Evolutionary conservation across 2,888 invertebrate species (phyloP), one percentile per base, ranked within the genome.

Genomic region (Tromatobia lineatoria): DNA sequence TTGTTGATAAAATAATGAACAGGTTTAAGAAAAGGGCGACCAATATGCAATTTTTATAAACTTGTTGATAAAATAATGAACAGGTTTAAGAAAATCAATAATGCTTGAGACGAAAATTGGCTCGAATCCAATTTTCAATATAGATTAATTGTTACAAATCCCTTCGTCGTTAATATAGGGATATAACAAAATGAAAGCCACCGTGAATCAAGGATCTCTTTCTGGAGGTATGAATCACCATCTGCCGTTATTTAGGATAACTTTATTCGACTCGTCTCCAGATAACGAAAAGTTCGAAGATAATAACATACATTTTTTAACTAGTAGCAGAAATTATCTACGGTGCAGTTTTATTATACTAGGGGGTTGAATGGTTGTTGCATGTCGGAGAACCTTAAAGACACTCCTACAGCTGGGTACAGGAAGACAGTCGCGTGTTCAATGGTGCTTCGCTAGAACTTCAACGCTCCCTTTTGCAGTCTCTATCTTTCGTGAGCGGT

Each of bases 361-460:
- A 29, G 18, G 45, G 47, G 45, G 61, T 18, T 38, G n/a, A 75
- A 47, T 64, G 74, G 84, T 86, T 89, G 86, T 88, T 87, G 79
- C 77, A 80, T 79, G 82, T 75, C 71, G 45, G 15, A 69, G 69
- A 82, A 78, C 83, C 71, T 88, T 87, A 87, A 88, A 86, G 87
- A 83, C 86, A 85, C 82, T 79, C 82, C 54, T 71, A 50, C 42
- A 20, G 42, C 10, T 50, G 64, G 61, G 18, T 4, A 50, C 78
- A 66, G 86, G 85, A 88, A 87, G 84, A 85, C 74, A 84, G 85
- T 90, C 86, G 90, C 90, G 90, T 90, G 90, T 85, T 82, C 45
- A 77, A 71, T 66, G 80, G 85, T 80, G 83, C 86, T 90, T 89
- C 84, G 82, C 47, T 74, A 50, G 29, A 75, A 75, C 79, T 79